Conservation (phyloP, 1,140 invertebrate species). For the Drosophila repleta region DNA sequence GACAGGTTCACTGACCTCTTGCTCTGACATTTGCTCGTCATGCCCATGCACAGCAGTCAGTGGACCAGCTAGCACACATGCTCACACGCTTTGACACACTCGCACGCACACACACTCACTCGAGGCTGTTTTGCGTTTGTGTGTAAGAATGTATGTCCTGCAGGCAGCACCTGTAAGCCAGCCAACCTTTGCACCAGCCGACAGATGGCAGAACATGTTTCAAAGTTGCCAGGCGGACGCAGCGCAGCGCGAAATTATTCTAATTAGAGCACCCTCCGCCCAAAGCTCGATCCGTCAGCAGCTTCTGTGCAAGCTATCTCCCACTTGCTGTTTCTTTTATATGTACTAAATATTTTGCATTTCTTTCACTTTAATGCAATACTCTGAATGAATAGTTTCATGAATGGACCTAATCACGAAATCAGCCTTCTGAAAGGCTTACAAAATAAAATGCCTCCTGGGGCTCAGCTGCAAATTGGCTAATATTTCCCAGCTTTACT, state of each 20-base stretch:
- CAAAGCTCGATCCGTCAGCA: neutral
- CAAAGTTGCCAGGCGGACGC: slow-evolving; percentile 51
- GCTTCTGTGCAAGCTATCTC: slow-evolving; percentile 16
- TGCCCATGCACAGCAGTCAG: slow-evolving; percentile 46
- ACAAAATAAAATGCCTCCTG: neutral
- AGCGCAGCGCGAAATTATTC: slow-evolving; percentile 77
- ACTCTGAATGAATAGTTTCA: slow-evolving; percentile 21
- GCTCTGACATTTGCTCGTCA: slow-evolving; percentile 65
- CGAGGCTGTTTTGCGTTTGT: slow-evolving; percentile 41
- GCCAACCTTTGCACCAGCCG: slow-evolving; percentile 16
- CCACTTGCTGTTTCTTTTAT: slow-evolving; percentile 18
- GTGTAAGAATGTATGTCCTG: slow-evolving; percentile 48
- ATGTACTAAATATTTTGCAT: slow-evolving; percentile 28
- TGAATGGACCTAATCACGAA: slow-evolving; percentile 37
- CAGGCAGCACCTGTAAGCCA: slow-evolving; percentile 50
- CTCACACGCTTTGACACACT: neutral
- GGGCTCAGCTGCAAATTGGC: neutral
- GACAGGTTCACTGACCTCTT: slow-evolving; percentile 63
- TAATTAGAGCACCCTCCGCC: slow-evolving; percentile 57
- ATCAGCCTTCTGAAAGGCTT: slow-evolving; percentile 9
- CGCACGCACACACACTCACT: slow-evolving; percentile 21
- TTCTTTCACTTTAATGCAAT: slow-evolving; percentile 24
- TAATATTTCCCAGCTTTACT: neutral
- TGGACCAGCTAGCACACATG: slow-evolving; percentile 27
- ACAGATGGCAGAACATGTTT: slow-evolving; percentile 64